Evolutionary conservation across 2,113 vertebrate genomes (phyloP).

Genomic region (Cariama cristata): DNA sequence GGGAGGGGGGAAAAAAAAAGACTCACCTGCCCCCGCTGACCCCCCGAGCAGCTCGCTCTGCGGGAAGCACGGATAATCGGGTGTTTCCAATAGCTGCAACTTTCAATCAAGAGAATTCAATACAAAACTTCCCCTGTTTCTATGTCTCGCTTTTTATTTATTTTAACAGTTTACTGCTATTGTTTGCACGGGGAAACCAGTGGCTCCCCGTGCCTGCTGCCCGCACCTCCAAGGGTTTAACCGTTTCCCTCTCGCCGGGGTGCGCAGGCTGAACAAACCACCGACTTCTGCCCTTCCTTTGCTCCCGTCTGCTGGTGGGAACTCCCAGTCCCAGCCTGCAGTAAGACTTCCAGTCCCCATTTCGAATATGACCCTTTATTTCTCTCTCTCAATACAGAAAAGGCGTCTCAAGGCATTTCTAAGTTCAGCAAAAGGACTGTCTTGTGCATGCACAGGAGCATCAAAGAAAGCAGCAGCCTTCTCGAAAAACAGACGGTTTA

Average conservation of each 20-base stretch:
- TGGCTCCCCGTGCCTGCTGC: neutral
- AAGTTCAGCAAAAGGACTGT: neutral
- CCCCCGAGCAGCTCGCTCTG: neutral
- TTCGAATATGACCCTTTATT: accelerated
- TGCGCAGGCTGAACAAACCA: neutral
- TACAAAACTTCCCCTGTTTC: neutral
- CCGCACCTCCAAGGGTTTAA: neutral
- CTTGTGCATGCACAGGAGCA: neutral
- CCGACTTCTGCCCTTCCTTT: accelerated
- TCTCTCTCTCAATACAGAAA: neutral
- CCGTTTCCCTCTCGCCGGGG: neutral
- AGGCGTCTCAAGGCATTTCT: neutral
- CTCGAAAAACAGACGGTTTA: accelerated
- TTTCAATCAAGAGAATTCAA: neutral
- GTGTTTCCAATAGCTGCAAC: neutral
- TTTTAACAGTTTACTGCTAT: neutral
- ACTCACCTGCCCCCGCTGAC: neutral
- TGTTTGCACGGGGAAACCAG: neutral
- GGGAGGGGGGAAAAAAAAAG: neutral
- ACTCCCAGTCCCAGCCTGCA: accelerated
- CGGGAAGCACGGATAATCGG: neutral
- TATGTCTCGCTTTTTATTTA: neutral
- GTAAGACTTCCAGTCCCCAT: accelerated
- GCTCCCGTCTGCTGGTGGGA: neutral
- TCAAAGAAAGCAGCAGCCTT: neutral